A percentile compares a stretch with the other conserved stretches of the same genome.
phyloP scores from a whole-genome alignment of 2,113 vertebrate species.

The Cyanoramphus novaezelandiae region DNA sequence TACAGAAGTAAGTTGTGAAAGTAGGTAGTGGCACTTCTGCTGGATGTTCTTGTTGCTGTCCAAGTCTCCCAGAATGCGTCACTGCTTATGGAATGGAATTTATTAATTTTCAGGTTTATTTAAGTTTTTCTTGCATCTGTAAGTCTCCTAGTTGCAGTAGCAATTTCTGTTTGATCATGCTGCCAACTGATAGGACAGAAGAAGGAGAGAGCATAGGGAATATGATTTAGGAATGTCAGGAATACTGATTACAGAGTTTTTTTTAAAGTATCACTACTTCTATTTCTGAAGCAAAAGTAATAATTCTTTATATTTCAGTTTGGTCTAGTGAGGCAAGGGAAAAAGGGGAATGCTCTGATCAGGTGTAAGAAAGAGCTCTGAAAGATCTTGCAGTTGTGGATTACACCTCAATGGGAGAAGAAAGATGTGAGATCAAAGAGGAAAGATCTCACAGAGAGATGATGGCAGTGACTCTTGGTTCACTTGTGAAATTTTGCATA shows the following conservation, averaged over 20 bases:
- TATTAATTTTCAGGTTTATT: background rate
- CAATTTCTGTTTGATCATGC: background rate
- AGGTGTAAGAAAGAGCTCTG: background rate
- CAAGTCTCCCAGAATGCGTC: background rate
- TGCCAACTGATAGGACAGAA: background rate
- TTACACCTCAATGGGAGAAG: background rate
- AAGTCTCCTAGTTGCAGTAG: background rate
- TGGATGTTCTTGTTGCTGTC: background rate
- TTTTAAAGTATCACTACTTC: background rate
- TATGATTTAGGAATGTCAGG: background rate
- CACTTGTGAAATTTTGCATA: background rate
- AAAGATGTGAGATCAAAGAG: background rate
- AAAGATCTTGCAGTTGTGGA: background rate
- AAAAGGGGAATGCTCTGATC: background rate
- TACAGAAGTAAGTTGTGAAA: background rate
- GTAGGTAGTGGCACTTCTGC: background rate
- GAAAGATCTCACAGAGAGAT: background rate
- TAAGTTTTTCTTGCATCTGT: background rate
- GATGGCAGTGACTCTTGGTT: background rate
- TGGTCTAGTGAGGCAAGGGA: background rate
- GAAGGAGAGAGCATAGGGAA: background rate
- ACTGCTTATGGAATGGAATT: background rate
- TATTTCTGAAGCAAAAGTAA: background rate
- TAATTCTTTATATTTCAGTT: background rate
- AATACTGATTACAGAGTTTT: background rate